A percentile compares a stretch with the other conserved stretches of the same genome.
phyloP scores from a whole-genome alignment of 2,888 invertebrate genomes.

The Morpho achilles region DNA sequence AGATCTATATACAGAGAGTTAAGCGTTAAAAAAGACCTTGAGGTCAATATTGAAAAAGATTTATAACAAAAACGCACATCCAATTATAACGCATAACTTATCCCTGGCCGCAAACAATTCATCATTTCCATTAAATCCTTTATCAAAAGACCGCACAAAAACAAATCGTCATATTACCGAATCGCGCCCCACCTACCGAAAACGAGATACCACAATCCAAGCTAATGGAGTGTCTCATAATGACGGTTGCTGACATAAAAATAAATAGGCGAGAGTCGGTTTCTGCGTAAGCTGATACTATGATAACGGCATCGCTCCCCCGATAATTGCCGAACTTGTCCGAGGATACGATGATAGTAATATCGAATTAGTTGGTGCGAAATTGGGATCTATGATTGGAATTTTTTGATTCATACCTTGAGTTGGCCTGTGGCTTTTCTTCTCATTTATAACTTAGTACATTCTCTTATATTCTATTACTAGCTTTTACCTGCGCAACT shows the following conservation, averaged over 20 bases:
- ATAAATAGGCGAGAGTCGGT: slow-evolving; percentile 79
- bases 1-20: no score
- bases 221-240: slow-evolving; percentile 80
- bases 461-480: no score
- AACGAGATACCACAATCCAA: slow-evolving; percentile 76
- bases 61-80: not conserved
- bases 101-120: slow-evolving; percentile 7
- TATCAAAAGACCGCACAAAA: slow-evolving; percentile 26
- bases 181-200: slow-evolving; percentile 75
- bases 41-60: no score
- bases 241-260: slow-evolving; percentile 80
- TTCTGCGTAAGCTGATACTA: slow-evolving; percentile 80
- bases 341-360: slow-evolving; percentile 48
- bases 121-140: slow-evolving; percentile 16
- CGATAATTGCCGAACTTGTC: slow-evolving; percentile 77
- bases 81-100: slow-evolving; percentile 1
- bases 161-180: slow-evolving; percentile 47
- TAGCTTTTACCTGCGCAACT: no score
- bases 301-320: slow-evolving; percentile 77
- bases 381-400: slow-evolving; percentile 7
- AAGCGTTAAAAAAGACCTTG: no score
- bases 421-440: no score
- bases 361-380: slow-evolving; percentile 59
- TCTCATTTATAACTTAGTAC: no score
- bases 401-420: not conserved